phyloP scores from a whole-genome alignment of 2,797 vertebrate genomes.

The Lagorchestes hirsutus region DNA sequence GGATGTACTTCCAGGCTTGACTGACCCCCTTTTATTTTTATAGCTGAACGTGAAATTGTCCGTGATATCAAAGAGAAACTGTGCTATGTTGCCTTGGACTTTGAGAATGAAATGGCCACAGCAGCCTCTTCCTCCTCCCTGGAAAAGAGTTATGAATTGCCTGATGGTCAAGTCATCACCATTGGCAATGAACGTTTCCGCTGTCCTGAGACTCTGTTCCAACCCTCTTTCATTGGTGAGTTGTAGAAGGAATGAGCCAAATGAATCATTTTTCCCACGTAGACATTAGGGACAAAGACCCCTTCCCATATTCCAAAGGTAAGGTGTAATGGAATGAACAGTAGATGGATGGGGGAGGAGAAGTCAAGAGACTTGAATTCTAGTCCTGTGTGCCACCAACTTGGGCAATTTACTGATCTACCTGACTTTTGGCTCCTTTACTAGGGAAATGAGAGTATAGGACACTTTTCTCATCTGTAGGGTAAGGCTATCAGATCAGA shows the following conservation, averaged over 20 bases:
- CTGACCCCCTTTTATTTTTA: conserved; percentile 69
- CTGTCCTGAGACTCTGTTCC: conserved; percentile 99
- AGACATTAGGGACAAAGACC: neutral
- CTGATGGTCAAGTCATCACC: conserved; percentile 99
- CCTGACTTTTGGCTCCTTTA: neutral
- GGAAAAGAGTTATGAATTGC: conserved; percentile 99
- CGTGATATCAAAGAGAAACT: conserved; percentile 99
- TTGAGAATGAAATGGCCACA: conserved; percentile 99
- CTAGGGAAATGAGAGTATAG: neutral
- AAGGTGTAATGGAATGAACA: conserved; percentile 14
- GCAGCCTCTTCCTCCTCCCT: conserved; percentile 99
- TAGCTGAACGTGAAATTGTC: conserved; percentile 99
- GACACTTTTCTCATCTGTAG: neutral
- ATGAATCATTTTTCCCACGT: neutral
- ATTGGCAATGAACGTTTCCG: conserved; percentile 99
- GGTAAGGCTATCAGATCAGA: neutral
- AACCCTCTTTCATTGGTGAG: conserved; percentile 99
- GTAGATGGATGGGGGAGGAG: no score
- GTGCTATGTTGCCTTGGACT: conserved; percentile 99
- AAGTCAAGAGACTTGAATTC: neutral
- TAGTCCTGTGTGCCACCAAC: neutral
- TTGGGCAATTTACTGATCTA: neutral
- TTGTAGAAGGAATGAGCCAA: conserved; percentile 8
- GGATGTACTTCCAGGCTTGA: conserved; percentile 65
- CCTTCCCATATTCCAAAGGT: neutral